Percentiles rank a stretch among this genome's conserved stretches.
Conservation (phyloP, 1,140 invertebrate species). For the Heliconius himera region DNA sequence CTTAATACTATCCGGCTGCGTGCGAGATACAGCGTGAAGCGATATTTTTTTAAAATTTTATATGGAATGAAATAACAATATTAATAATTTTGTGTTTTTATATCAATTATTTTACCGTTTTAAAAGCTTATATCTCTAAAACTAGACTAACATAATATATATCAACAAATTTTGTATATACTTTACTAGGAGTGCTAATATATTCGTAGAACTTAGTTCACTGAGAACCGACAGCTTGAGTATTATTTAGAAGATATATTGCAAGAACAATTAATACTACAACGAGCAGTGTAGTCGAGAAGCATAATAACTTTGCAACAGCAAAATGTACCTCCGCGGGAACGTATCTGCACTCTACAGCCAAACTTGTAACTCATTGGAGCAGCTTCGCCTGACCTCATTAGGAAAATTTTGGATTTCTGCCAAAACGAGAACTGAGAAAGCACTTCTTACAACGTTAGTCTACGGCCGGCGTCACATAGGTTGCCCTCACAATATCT, state of each 20-base stretch:
- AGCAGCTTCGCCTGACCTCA: constrained; percentile 50
- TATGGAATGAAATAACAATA: too few species aligned
- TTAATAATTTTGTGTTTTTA: too few species aligned
- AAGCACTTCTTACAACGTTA: constrained; percentile 49
- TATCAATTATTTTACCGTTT: too few species aligned
- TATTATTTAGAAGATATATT: constrained; percentile 7
- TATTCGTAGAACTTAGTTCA: neutral
- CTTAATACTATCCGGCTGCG: too few species aligned
- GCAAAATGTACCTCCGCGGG: neutral
- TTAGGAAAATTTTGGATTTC: constrained; percentile 51
- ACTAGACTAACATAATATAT: too few species aligned
- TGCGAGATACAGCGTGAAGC: too few species aligned
- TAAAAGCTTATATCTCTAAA: too few species aligned
- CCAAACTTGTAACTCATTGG: constrained; percentile 42
- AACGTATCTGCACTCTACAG: constrained; percentile 41
- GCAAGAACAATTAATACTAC: constrained; percentile 5
- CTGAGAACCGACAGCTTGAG: neutral
- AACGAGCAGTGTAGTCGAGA: neutral
- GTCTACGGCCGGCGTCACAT: constrained; percentile 24
- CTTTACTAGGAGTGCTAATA: neutral
- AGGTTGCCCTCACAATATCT: constrained; percentile 17
- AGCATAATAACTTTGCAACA: constrained; percentile 19
- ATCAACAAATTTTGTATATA: neutral
- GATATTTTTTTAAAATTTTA: too few species aligned
- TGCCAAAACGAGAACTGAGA: constrained; percentile 51